Conservation (phyloP, 2,113 vertebrate genomes). For the sheep (Ovis aries) region ARS-UI_Ramb_v3.0 NC_056058.1:92664001-92664500, state of each 20-base stretch:
- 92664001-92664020: constrained; percentile 29
- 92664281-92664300: constrained; percentile 30
- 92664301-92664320: not conserved
- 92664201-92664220: constrained; percentile 35
- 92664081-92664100: constrained; percentile 12
- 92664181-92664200: not conserved
- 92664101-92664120: not conserved
- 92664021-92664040: constrained; percentile 32
- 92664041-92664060: constrained; percentile 7
- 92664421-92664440: not conserved
- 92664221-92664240: not conserved
- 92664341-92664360: not conserved
- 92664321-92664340: not conserved
- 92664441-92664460: not conserved
- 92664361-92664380: not conserved
- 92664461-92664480: not conserved
- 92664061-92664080: constrained; percentile 6
- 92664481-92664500: not conserved
- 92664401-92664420: not conserved
- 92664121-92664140: constrained; percentile 11
- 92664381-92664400: not conserved
- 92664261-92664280: constrained; percentile 29
- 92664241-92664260: constrained; percentile 14
- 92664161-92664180: constrained; percentile 12
- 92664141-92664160: constrained; percentile 41